phyloP scores from a whole-genome alignment of 1,140 invertebrate species.

The Amyelois transitella region DNA sequence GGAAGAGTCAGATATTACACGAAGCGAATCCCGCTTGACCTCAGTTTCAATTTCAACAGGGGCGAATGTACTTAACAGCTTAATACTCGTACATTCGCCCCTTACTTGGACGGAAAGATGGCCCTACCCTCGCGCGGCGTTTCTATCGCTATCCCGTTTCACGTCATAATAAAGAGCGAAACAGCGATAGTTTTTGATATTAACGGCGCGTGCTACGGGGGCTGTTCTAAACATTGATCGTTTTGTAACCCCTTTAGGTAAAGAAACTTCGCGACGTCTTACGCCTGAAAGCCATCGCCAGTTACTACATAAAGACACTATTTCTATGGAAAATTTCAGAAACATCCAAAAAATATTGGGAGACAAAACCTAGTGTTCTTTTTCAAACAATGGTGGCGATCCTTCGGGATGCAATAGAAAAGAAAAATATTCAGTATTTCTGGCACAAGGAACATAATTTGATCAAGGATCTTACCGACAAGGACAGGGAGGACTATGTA shows the following conservation, averaged over 20 bases:
- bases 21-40: too few species aligned
- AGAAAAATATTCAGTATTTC: constrained; percentile 63
- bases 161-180: too few species aligned
- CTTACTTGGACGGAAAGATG: too few species aligned
- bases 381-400: constrained; percentile 65
- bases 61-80: too few species aligned
- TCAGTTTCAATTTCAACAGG: too few species aligned
- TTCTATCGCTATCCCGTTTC: too few species aligned
- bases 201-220: too few species aligned
- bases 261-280: constrained; percentile 66
- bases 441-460: constrained; percentile 68
- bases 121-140: too few species aligned
- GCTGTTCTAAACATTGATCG: background rate
- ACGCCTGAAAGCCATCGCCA: constrained; percentile 60
- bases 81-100: too few species aligned
- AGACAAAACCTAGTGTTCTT: constrained; percentile 48
- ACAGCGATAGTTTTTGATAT: too few species aligned
- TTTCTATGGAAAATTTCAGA: constrained; percentile 63
- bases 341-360: constrained; percentile 52
- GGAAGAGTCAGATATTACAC: too few species aligned
- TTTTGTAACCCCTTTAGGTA: constrained; percentile 39
- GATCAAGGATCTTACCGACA: constrained; percentile 32
- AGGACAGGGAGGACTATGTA: constrained; percentile 30
- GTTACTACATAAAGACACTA: constrained; percentile 74
- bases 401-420: constrained; percentile 41